These are phyloP conservation scores for Chydorus sphaericus DNA, from an alignment of 2,888 invertebrate species.

Conservation along the genomic window DNA sequence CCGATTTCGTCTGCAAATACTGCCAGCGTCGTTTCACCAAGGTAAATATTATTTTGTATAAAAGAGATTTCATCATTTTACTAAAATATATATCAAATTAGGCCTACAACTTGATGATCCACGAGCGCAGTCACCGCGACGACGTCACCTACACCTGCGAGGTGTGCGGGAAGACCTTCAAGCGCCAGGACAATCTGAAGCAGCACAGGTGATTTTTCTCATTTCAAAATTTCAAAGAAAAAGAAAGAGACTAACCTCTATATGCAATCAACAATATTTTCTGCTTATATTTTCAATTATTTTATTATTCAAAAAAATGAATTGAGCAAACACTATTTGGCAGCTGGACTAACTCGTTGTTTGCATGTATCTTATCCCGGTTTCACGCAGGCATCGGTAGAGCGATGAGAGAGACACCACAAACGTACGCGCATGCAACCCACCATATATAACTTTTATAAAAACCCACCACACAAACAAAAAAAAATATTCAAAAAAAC, in stretches of 20 bases:
- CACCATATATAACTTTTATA: too few relatives aligned
- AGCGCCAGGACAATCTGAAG: constrained; percentile 89
- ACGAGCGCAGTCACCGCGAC: constrained; percentile 95
- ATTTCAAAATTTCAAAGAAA: not conserved
- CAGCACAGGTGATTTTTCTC: constrained; percentile 62
- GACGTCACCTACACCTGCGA: constrained; percentile 95
- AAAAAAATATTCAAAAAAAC: too few relatives aligned
- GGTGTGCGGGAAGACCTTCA: constrained; percentile 94
- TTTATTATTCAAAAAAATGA: too few relatives aligned
- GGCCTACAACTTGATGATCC: constrained; percentile 94
- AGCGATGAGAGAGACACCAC: too few relatives aligned
- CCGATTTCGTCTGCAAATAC: constrained; percentile 96
- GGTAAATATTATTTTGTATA: not conserved
- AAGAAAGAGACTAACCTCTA: not conserved
- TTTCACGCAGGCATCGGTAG: constrained; percentile 8
- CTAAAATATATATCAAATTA: constrained; percentile 40
- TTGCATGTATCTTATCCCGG: constrained; percentile 2
- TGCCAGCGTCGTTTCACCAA: constrained; percentile 76
- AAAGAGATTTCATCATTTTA: constrained; percentile 26
- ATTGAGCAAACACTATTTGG: too few relatives aligned
- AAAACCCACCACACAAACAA: not conserved
- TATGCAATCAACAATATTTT: not conserved
- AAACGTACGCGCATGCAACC: too few relatives aligned
- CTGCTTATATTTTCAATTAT: not conserved
- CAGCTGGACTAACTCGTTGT: constrained; percentile 6